Evolutionary conservation across 2,113 vertebrate genomes (phyloP), one percentile per base, ranked within the genome.

Genomic region (Phaethon lepturus): DNA sequence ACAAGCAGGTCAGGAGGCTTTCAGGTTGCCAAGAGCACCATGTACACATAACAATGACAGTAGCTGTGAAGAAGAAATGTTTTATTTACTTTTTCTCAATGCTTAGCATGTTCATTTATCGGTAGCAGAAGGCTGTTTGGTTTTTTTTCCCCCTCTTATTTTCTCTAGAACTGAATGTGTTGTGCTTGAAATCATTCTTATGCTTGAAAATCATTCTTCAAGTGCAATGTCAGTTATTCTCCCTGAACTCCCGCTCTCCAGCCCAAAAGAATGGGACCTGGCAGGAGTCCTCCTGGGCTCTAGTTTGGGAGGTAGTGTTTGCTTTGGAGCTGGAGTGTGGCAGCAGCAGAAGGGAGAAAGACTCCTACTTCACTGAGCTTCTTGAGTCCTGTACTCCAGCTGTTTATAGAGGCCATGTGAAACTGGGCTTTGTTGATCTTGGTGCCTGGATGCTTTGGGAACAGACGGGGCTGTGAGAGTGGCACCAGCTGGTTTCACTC

Each of bases 391-490:
- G 47, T 24, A 0, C 24, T 76, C 19, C 60, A 3, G 44, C 50
- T 24, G 13, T 5, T 29, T 24, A 1, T 1, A 17, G 71, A 33
- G 38, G 3, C 15, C 17, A 1, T 0, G n/a, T 26, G 19, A 16
- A 49, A 1, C 8, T 11, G 9, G 55, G n/a, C 24, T 93, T 5
- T 56, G 55, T 47, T 38, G 63, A 16, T 73, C 26, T 31, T 3
- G 6, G 4, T 62, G 64, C 31, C 40, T 42, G 77, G 69, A 2
- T 44, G 75, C 26, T 29, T 62, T 4, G 53, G 31, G 63, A 5
- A 19, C 11, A n/a, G 33, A 3, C 3, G 7, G 35, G 3, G 2
- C 12, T 49, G 11, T 16, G 16, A 69, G 38, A 47, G 63, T 17
- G 38, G 12, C 19, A 33, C 13, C 31, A 44, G 44, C 33, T 73